These are phyloP conservation scores for Pectinophora gossypiella DNA, from an alignment of 1,140 invertebrate species.

Conservation along the genomic window DNA sequence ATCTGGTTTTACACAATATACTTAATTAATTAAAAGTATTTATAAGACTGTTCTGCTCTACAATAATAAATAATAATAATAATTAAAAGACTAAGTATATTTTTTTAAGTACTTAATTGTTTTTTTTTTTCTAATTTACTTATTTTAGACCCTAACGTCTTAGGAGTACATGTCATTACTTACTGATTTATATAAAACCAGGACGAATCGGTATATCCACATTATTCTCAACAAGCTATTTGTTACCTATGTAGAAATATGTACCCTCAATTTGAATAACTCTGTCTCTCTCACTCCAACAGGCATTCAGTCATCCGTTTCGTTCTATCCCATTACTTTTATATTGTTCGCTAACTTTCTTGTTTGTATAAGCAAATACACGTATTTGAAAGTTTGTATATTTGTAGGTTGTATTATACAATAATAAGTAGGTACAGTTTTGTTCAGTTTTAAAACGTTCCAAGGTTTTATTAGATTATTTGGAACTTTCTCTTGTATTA, in stretches of 20 bases:
- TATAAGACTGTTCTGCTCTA: too few relatives aligned
- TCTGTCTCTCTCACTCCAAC: conserved; percentile 43
- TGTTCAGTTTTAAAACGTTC: conserved; percentile 28
- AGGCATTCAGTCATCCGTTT: conserved; percentile 23
- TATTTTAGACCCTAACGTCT: too few relatives aligned
- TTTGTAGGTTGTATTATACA: conserved; percentile 68
- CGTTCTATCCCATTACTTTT: conserved; percentile 72
- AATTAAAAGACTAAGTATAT: too few relatives aligned
- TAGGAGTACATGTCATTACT: too few relatives aligned
- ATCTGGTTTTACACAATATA: too few relatives aligned
- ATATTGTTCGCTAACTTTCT: conserved; percentile 75
- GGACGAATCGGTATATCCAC: conserved; percentile 42
- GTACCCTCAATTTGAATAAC: conserved; percentile 73
- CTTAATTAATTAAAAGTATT: too few relatives aligned
- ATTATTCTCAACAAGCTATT: conserved; percentile 65
- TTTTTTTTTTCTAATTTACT: too few relatives aligned
- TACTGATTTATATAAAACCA: too few relatives aligned
- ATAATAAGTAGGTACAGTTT: conserved; percentile 47
- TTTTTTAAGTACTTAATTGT: too few relatives aligned
- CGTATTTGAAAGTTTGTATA: conserved; percentile 74
- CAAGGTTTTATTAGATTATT: conserved; percentile 16
- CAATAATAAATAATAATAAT: too few relatives aligned
- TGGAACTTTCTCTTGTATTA: not conserved
- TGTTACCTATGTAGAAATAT: conserved; percentile 74
- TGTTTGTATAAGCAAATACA: conserved; percentile 75